These are phyloP conservation scores for Epistrophe eligans DNA, from an alignment of 2,888 invertebrate genomes.

Conservation along the genomic window DNA sequence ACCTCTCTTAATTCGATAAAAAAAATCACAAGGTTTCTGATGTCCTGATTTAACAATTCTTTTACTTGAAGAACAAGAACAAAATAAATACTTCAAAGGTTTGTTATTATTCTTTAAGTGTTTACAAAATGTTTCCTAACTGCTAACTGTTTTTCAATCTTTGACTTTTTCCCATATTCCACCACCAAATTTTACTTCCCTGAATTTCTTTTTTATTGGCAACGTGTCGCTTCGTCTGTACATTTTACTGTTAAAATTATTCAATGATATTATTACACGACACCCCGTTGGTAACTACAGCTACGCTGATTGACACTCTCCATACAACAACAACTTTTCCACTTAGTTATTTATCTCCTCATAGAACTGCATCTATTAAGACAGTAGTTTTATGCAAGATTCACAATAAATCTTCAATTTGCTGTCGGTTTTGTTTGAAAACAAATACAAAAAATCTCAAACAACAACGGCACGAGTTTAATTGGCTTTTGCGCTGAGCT, in stretches of 20 bases:
- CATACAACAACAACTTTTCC: conserved; percentile 26
- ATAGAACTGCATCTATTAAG: conserved; percentile 41
- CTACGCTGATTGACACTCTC: conserved; percentile 12
- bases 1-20: too few species aligned
- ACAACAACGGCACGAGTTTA: conserved; percentile 36
- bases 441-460: conserved; percentile 36
- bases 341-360: conserved; percentile 36
- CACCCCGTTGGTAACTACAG: conserved; percentile 37
- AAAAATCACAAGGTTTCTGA: too few species aligned
- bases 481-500: conserved; percentile 29
- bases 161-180: too few species aligned
- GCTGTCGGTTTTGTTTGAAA: conserved; percentile 14
- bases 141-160: too few species aligned
- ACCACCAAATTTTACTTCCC: too few species aligned
- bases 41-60: too few species aligned
- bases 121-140: too few species aligned
- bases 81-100: too few species aligned
- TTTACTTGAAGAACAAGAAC: too few species aligned
- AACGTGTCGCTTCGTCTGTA: neutral
- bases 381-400: neutral
- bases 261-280: conserved; percentile 46
- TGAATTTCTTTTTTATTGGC: too few species aligned
- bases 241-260: conserved; percentile 15
- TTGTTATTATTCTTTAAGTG: too few species aligned
- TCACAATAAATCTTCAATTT: conserved; percentile 43